Conservation (phyloP, 2,888 invertebrate genomes). For the Sesamia inferens region DNA sequence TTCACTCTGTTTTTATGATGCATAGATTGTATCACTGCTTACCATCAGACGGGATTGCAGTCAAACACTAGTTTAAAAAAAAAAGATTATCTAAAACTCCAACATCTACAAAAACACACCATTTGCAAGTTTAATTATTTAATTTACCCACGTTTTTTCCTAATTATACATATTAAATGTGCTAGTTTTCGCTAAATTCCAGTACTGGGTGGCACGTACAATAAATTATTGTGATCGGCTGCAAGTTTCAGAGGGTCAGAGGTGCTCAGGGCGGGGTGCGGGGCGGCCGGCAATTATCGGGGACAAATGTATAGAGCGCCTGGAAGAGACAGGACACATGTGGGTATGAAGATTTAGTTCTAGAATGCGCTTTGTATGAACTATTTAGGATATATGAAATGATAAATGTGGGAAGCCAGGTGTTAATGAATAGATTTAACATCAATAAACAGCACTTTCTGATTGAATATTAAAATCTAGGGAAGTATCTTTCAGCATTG, state of each 20-base stretch:
- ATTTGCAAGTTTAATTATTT: background rate
- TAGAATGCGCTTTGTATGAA: background rate
- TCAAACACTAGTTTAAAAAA: no score
- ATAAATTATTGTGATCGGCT: slow-evolving; percentile 89
- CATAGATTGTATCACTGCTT: no score
- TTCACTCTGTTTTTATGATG: no score
- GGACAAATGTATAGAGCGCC: slow-evolving; percentile 63
- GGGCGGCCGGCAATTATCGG: slow-evolving; percentile 87
- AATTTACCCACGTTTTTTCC: slow-evolving; percentile 31
- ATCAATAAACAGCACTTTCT: no score
- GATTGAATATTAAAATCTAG: no score
- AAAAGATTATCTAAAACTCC: no score
- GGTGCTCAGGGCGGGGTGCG: slow-evolving; percentile 81
- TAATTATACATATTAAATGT: slow-evolving; percentile 58
- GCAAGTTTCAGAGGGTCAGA: slow-evolving; percentile 90
- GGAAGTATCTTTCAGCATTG: no score
- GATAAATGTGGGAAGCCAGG: background rate
- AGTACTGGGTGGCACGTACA: slow-evolving; percentile 70
- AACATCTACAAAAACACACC: background rate
- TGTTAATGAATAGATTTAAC: background rate
- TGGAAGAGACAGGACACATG: slow-evolving; percentile 54
- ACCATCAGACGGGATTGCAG: no score
- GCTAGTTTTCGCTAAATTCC: slow-evolving; percentile 64
- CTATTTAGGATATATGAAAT: background rate
- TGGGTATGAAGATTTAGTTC: background rate